Evolutionary conservation across 2,113 vertebrate species (phyloP).

Genomic region (Merops nubicus): DNA sequence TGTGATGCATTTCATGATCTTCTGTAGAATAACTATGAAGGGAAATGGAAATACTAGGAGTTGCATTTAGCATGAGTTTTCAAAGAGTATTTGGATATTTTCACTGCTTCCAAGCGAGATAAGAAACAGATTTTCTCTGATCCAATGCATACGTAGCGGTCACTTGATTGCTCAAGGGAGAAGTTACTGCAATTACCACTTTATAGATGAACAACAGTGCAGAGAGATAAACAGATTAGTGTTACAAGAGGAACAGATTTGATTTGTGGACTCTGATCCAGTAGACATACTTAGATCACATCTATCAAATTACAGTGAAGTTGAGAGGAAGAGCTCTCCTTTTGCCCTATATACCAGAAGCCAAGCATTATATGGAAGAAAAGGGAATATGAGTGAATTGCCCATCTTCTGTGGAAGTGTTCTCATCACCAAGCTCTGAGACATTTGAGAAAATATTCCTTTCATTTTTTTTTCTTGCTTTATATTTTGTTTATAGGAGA

Average conservation of each 20-base stretch:
- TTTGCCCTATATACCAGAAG: not conserved
- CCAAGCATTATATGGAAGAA: not conserved
- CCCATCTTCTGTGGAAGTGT: not conserved
- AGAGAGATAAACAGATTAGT: not conserved
- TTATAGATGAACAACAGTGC: not conserved
- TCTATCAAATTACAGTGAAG: not conserved
- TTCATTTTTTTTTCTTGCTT: not conserved
- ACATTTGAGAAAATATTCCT: not conserved
- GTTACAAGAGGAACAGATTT: slow-evolving; percentile 8
- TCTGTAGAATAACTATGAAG: not conserved
- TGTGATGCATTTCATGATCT: not conserved
- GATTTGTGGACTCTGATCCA: not conserved
- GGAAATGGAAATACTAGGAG: not conserved
- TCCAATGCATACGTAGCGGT: not conserved
- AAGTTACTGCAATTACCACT: not conserved
- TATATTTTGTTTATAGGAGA: not conserved
- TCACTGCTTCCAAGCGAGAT: not conserved
- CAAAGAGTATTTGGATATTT: not conserved
- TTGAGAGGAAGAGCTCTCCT: not conserved
- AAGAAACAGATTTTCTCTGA: slow-evolving; percentile 19
- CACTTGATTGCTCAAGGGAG: not conserved
- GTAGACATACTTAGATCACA: not conserved
- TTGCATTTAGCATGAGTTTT: not conserved
- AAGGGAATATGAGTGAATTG: not conserved
- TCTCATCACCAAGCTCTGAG: not conserved